phyloP scores from a whole-genome alignment of 2,888 invertebrate genomes.

The Catonia carolina region DNA sequence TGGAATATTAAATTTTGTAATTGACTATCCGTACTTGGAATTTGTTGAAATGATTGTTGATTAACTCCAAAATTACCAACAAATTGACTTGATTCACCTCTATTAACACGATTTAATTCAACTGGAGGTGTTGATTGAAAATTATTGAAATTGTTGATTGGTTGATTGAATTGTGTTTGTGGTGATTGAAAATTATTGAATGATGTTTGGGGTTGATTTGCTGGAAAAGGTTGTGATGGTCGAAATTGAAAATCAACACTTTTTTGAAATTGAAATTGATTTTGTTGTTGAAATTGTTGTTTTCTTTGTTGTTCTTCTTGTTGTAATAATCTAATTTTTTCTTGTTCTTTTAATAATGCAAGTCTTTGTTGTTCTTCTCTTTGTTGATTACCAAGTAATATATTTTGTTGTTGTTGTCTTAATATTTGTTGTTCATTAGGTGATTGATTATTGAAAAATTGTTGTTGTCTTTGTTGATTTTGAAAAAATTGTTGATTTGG shows the following conservation, averaged over 20 bases:
- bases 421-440: conserved; percentile 18
- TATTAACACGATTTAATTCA: conserved; percentile 40
- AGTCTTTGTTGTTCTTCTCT: conserved; percentile 32
- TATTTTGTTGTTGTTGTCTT: conserved; percentile 20
- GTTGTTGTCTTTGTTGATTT: conserved; percentile 12
- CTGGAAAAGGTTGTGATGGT: conserved; percentile 8
- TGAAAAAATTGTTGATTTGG: conserved; percentile 8
- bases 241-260: conserved; percentile 31
- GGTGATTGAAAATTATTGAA: conserved; percentile 32
- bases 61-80: conserved; percentile 54
- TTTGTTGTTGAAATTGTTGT: conserved; percentile 40
- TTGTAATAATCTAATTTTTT: neutral
- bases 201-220: neutral
- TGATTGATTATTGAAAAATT: conserved; percentile 3
- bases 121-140: conserved; percentile 43
- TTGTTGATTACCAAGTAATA: conserved; percentile 17
- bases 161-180: too few species aligned
- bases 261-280: conserved; percentile 31
- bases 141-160: conserved; percentile 39
- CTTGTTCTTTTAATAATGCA: conserved; percentile 25
- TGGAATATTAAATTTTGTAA: conserved; percentile 58
- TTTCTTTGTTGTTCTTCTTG: conserved; percentile 38
- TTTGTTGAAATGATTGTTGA: conserved; percentile 26
- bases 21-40: conserved; percentile 50
- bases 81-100: conserved; percentile 41